Evolutionary conservation across 2,888 invertebrate genomes (phyloP).

Genomic region (Drosophila infuscata): DNA sequence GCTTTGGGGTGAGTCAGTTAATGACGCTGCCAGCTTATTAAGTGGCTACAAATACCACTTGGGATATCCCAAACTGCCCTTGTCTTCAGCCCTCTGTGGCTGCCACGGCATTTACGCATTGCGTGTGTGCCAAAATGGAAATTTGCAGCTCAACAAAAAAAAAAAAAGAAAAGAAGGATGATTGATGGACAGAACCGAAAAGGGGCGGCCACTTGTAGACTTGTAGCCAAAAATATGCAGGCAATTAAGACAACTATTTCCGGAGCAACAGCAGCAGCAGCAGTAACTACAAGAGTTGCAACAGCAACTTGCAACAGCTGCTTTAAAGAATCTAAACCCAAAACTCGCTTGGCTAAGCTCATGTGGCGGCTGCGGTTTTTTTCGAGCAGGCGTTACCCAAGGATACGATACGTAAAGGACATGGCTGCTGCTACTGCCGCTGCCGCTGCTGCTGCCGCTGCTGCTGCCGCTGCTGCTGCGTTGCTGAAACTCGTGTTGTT

Average conservation of each 20-base stretch:
- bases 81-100: not conserved
- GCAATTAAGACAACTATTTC: constrained; percentile 50
- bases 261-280: constrained; percentile 18
- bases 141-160: constrained; percentile 14
- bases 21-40: constrained; percentile 5
- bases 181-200: constrained; percentile 34
- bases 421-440: constrained; percentile 17
- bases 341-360: constrained; percentile 31
- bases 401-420: constrained; percentile 54
- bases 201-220: constrained; percentile 15
- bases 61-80: not conserved
- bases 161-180: constrained; percentile 20
- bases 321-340: constrained; percentile 26
- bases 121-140: constrained; percentile 22
- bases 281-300: constrained; percentile 2
- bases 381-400: constrained; percentile 46
- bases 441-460: constrained; percentile 18
- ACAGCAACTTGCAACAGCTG: constrained; percentile 42
- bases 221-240: constrained; percentile 45
- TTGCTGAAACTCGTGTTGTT: constrained; percentile 12
- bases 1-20: constrained; percentile 1
- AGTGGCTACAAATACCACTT: constrained; percentile 1
- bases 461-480: constrained; percentile 20
- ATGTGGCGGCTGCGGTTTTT: constrained; percentile 39
- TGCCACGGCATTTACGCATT: constrained; percentile 5